Evolutionary conservation across 2,113 vertebrate genomes (phyloP), one percentile per base, ranked within the genome.

Genomic region (Trogon melanurus): DNA sequence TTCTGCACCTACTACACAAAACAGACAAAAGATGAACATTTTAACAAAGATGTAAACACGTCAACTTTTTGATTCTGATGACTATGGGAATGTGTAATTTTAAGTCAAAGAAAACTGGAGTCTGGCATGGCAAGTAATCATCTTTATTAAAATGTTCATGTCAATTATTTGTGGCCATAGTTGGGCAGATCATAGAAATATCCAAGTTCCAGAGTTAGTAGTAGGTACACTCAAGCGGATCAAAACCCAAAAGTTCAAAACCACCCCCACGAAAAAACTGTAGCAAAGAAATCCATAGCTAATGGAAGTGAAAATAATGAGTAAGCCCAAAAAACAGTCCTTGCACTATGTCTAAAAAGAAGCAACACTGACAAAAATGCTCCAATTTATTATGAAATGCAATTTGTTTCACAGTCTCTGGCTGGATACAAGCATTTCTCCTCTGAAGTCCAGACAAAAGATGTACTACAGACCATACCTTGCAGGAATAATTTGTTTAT

Each of bases 1-100:
- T 88, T 44, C 57, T 73, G 65, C 32, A 27, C 32, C n/a, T 57
- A 17, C 38, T 16, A 16, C 1, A 48, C 20, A 58, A 44, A 88
- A 25, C 0, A 21, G 7, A 22, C n/a, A 64, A 51, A 75, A 45
- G 1, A 6, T 2, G 30, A 54, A 26, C 9, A 30, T 7, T 12
- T 56, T 41, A 38, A 18, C 20, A 51, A 51, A 51, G 50, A 51
- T 10, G 11, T 41, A 41, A 41, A 41, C 11, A 41, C 13, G 41
- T 41, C 41, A 41, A 41, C 41, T 41, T 41, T 41, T 41, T 11
- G 41, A 41, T 41, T 41, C 41, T 41, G 41, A 41, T 41, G 13
- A 41, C 41, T 41, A 41, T 41, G 41, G 41, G 41, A 41, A 41
- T 13, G 41, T 41, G 41, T 41, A 41, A 41, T 41, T 41, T 41